Base-by-base conservation (phyloP, 2,113 vertebrate species). In the Megatriorchis doriae region DNA sequence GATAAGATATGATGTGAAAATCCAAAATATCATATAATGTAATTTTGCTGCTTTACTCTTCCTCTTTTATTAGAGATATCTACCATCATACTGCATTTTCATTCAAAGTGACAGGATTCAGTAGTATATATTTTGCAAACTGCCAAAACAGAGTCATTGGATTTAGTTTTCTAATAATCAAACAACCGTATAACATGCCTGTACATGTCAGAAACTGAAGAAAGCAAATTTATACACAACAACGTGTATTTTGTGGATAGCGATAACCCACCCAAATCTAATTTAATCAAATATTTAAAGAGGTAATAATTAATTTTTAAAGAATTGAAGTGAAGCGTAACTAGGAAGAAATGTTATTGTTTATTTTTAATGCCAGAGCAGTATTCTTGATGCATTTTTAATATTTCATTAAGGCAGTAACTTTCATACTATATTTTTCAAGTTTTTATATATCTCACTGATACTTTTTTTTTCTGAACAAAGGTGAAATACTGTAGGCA, bases 231-330 rank as follows among this genome's bases (percentile, higher is more conserved):
- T 97, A 97, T 84, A 96, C 77, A 89, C 34, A 86, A 63, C 87
- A 94, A 47, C 55, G 7, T 86, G 87, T 95, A 82, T 96, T 98
- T 97, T 97, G 92, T 96, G 97, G 87, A 58, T 95, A 97, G 90
- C 0, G 87, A 97, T 96, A 98, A 97, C 95, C 97, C 95, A 98
- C 74, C 94, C 96, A 98, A 98, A 97, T 97, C 94, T 98, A 98
- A 98, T 98, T 97, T 98, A 98, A 98, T 98, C 98, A 98, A 98
- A 98, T 98, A 98, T 98, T 98, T 98, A 98, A 98, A 97, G 93
- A 98, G 96, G 93, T 96, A 98, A 98, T 97, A 97, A 98, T 98
- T 98, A 98, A 98, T 98, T 98, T 98, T 98, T 98, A 98, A 98
- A 98, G 97, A 97, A 98, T 97, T 92, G 95, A 98, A 98, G 97